Percentiles rank a stretch among this genome's conserved stretches.
Evolutionary conservation across 1,140 invertebrate species (phyloP).

Genomic region (Ostrea denselamellosa): DNA sequence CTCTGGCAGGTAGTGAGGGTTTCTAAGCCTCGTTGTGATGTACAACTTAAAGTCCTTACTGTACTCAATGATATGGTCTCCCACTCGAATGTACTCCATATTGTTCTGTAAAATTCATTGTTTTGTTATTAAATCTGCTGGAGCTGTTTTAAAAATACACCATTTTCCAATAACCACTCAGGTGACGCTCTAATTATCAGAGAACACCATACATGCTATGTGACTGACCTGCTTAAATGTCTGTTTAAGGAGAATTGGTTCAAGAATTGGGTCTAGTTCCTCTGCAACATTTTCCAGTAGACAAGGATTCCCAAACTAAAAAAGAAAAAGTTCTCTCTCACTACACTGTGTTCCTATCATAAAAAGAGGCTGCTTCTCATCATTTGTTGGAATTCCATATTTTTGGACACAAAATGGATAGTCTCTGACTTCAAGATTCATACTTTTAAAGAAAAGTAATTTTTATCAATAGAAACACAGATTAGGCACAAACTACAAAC

Average conservation of each 20-base stretch:
- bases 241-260: conserved; percentile 77
- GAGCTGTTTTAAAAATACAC: background rate
- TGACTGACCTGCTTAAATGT: conserved; percentile 74
- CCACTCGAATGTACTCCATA: conserved; percentile 77
- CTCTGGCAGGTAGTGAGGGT: conserved; percentile 79
- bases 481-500: no score
- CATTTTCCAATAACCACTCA: background rate
- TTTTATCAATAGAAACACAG: no score
- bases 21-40: conserved; percentile 78
- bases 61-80: conserved; percentile 78
- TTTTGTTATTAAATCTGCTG: background rate
- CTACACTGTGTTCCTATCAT: no score
- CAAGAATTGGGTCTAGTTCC: conserved; percentile 77
- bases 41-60: conserved; percentile 79
- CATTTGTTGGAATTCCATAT: no score
- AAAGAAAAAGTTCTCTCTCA: conserved; percentile 4
- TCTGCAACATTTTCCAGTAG: conserved; percentile 79
- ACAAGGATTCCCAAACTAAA: conserved; percentile 79
- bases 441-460: no score
- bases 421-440: no score
- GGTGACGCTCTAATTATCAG: background rate
- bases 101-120: conserved; percentile 50
- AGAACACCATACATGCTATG: background rate
- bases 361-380: no score
- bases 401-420: no score